Base-by-base conservation (phyloP, 2,797 vertebrate species). In the Strix occidentalis region DNA sequence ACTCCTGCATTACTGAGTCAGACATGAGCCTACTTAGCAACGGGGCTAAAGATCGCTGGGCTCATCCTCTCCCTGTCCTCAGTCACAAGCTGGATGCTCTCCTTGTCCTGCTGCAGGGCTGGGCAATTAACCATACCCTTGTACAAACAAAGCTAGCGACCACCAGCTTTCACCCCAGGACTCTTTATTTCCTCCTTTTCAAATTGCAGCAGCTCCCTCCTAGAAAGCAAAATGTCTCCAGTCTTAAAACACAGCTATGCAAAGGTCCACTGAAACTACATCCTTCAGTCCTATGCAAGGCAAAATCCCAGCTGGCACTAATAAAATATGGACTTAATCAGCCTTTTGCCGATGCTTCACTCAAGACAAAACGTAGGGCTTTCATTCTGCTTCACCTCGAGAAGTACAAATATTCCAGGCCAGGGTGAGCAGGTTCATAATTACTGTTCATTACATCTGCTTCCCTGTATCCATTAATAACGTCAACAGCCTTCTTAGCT, bases 271-370 rank as follows among this genome's bases (percentile, higher is more conserved):
- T 12, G 60, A 61, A 75, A 48, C 35, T 60, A 14, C 25, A 48
- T 53, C 54, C 56, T 77, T 71, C 70, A 43, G 37, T 43, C 70
- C 43, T 28, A 17, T 0, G 3, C 11, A n/a, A 87, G 60, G 18
- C 70, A 94, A 95, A 94, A 90, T 92, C 71, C 84, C 76, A 69
- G 21, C 28, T 56, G 87, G 46, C 48, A 68, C 31, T 74, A 83
- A 68, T 39, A 76, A 82, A 94, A 94, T 56, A 82, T 13, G 45
- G 60, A 57, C 16, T 79, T 87, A 51, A 60, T 29, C 54, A 87
- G 24, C 37, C 23, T 87, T 78, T 72, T 82, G 63, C 57, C 13
- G 21, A 69, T 37, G 54, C 45, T n/a, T 84, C 18, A 19, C 48
- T 87, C 2, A 19, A 79, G 66, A 79, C 5, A 5, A 35, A 82